Percentiles rank a stretch among this genome's conserved stretches.
These are phyloP conservation scores for Neoascia interrupta DNA, from an alignment of 2,888 invertebrate species.

Conservation along the genomic window DNA sequence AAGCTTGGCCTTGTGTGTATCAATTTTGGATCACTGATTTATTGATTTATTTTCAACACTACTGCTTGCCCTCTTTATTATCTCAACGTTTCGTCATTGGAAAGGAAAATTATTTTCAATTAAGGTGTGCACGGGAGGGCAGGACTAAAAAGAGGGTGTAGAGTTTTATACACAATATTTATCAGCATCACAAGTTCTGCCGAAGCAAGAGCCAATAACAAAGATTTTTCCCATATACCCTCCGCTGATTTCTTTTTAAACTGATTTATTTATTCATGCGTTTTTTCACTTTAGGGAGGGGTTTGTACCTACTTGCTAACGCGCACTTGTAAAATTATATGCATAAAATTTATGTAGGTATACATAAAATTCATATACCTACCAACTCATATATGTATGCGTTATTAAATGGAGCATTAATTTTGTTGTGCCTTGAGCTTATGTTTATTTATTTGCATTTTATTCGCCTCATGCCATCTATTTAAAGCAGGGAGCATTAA, in stretches of 20 bases:
- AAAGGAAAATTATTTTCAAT: conserved; percentile 44
- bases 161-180: conserved; percentile 1
- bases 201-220: background rate
- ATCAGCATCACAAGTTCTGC: background rate
- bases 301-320: background rate
- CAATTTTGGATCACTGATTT: conserved; percentile 28
- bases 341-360: no score
- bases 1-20: no score
- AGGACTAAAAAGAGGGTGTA: no score
- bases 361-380: background rate
- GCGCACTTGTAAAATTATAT: no score
- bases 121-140: conserved; percentile 19
- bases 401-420: background rate
- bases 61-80: background rate
- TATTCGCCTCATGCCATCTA: background rate
- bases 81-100: background rate
- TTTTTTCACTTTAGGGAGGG: conserved; percentile 1
- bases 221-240: background rate
- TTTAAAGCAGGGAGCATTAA: no score
- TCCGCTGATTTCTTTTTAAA: conserved; percentile 1
- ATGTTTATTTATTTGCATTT: background rate
- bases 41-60: conserved; percentile 28
- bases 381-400: background rate
- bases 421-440: background rate
- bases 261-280: conserved; percentile 48